Conservation (phyloP, 2,888 invertebrate genomes). For the Meteorus cinctellus region DNA sequence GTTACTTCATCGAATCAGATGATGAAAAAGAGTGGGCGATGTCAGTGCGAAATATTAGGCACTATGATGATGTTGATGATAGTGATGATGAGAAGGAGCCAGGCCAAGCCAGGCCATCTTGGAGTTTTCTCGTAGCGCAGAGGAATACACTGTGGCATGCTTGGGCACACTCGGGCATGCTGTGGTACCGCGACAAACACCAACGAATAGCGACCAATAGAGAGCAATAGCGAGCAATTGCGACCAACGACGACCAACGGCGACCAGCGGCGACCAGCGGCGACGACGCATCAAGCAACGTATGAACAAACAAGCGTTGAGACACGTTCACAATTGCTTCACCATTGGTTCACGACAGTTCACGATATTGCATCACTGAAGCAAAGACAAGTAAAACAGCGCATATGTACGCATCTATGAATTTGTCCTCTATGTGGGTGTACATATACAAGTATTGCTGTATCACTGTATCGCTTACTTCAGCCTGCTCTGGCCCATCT, state of each 20-base stretch:
- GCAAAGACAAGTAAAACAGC: neutral
- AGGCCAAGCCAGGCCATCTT: constrained; percentile 51
- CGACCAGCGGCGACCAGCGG: no score
- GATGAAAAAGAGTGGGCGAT: neutral
- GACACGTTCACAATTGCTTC: neutral
- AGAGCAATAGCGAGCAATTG: neutral
- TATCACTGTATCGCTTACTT: neutral
- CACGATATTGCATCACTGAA: neutral
- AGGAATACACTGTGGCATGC: neutral
- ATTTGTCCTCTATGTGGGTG: neutral
- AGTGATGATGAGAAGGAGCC: no score
- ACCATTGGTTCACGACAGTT: neutral
- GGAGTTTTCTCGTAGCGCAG: constrained; percentile 51
- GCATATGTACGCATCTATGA: neutral
- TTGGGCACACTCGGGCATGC: neutral
- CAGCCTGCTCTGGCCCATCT: neutral
- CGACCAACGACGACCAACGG: constrained; percentile 10
- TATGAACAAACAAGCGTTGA: constrained; percentile 30
- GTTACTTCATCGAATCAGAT: neutral
- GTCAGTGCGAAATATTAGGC: constrained; percentile 31
- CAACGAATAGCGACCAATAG: no score
- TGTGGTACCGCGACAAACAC: neutral
- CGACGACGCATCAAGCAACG: constrained; percentile 13
- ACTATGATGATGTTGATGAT: constrained; percentile 32
- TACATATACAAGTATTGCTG: neutral